Percentiles rank a stretch among this genome's conserved stretches.
phyloP scores from a whole-genome alignment of 1,140 invertebrate genomes.

The Pentalonia nigronervosa region DNA sequence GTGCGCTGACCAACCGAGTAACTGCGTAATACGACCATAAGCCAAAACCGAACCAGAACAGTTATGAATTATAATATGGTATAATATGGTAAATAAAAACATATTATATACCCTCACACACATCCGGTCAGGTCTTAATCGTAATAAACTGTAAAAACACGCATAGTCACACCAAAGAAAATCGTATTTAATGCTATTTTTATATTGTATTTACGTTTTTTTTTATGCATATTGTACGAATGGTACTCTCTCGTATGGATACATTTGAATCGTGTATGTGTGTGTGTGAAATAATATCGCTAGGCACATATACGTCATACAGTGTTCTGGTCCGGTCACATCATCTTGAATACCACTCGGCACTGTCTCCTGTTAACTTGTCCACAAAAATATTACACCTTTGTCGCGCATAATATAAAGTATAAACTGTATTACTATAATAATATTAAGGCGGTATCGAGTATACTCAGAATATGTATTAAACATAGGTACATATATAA shows the following conservation, averaged over 20 bases:
- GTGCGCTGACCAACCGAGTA: neutral
- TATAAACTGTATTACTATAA: neutral
- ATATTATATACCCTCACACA: neutral
- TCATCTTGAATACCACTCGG: neutral
- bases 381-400: slow-evolving; percentile 17
- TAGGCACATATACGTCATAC: neutral
- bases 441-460: neutral
- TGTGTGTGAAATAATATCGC: neutral
- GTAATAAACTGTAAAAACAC: slow-evolving; percentile 15
- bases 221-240: neutral
- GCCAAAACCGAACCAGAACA: neutral
- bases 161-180: neutral
- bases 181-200: neutral
- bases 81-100: neutral
- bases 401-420: neutral
- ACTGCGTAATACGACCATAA: neutral
- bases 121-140: neutral
- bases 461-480: neutral
- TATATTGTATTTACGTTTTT: neutral
- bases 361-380: neutral
- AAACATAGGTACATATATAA: neutral
- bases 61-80: slow-evolving; percentile 10
- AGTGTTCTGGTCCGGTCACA: neutral
- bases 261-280: neutral
- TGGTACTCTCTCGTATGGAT: neutral